phyloP scores from a whole-genome alignment of 2,888 invertebrate genomes.

The Mesorhabditis belari region DNA sequence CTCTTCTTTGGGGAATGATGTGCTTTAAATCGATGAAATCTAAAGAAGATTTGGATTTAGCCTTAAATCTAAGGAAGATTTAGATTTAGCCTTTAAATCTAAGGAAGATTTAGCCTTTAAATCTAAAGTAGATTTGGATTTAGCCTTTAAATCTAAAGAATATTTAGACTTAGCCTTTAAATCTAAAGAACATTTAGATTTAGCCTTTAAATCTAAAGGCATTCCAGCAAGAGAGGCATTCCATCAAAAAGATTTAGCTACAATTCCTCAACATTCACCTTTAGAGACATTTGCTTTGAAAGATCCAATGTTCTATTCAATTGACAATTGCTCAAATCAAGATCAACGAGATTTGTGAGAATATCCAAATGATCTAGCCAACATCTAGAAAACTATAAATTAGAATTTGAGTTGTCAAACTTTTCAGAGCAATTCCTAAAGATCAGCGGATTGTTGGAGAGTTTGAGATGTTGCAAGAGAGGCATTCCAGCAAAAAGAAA shows the following conservation, averaged over 20 bases:
- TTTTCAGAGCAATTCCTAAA: constrained; percentile 6
- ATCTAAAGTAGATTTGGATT: no score
- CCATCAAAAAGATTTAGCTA: no score
- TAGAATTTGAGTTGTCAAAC: neutral
- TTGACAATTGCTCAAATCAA: constrained; percentile 34
- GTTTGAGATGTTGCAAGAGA: constrained; percentile 33
- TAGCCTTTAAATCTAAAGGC: no score
- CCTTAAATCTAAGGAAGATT: no score
- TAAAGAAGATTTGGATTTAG: no score
- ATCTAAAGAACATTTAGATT: no score
- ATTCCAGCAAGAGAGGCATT: no score
- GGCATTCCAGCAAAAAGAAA: constrained; percentile 35
- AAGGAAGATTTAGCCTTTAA: no score
- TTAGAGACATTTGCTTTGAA: constrained; percentile 6
- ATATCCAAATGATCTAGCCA: constrained; percentile 31
- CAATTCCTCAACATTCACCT: constrained; percentile 8
- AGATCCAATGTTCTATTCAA: constrained; percentile 15
- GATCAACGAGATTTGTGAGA: constrained; percentile 32
- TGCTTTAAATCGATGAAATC: no score
- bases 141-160: no score
- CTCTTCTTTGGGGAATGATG: neutral
- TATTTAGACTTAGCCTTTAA: no score
- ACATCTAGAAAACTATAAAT: constrained; percentile 8
- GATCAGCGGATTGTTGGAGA: constrained; percentile 25
- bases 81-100: no score